These are phyloP conservation scores for Limnephilus rhombicus DNA, from an alignment of 2,888 invertebrate genomes.

Conservation along the genomic window DNA sequence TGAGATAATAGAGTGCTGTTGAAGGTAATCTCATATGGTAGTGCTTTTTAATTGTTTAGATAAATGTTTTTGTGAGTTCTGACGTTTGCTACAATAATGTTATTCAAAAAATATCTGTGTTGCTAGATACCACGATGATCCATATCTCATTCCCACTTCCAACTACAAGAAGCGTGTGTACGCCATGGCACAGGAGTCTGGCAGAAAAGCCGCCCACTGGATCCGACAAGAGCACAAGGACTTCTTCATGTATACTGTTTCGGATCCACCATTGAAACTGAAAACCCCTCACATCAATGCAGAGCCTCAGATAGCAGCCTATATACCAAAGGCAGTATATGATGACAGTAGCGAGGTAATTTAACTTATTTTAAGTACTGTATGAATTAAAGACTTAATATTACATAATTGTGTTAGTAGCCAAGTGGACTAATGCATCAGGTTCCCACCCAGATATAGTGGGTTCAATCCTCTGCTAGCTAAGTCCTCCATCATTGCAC, in stretches of 20 bases:
- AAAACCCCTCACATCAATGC: conserved; percentile 76
- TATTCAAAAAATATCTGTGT: neutral
- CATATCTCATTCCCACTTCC: conserved; percentile 88
- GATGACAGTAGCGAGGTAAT: conserved; percentile 82
- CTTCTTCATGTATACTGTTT: conserved; percentile 81
- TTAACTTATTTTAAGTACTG: neutral
- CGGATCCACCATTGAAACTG: conserved; percentile 80
- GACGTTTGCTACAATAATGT: neutral
- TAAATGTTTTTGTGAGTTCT: neutral
- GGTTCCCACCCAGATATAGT: neutral
- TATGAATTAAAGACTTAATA: too few species aligned
- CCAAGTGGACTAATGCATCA: neutral
- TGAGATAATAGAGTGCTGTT: too few species aligned
- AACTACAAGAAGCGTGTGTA: conserved; percentile 83
- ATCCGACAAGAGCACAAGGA: conserved; percentile 85
- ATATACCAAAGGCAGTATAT: conserved; percentile 83
- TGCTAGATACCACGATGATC: conserved; percentile 90
- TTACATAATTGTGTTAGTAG: neutral
- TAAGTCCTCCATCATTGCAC: too few species aligned
- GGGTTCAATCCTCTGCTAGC: too few species aligned
- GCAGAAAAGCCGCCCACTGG: conserved; percentile 92
- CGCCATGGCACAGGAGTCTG: conserved; percentile 90
- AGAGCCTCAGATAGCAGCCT: conserved; percentile 83
- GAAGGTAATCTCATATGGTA: too few species aligned
- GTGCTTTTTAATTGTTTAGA: neutral